These are phyloP conservation scores for Mylabris phalerata DNA, from an alignment of 1,140 invertebrate species.

Conservation along the genomic window DNA sequence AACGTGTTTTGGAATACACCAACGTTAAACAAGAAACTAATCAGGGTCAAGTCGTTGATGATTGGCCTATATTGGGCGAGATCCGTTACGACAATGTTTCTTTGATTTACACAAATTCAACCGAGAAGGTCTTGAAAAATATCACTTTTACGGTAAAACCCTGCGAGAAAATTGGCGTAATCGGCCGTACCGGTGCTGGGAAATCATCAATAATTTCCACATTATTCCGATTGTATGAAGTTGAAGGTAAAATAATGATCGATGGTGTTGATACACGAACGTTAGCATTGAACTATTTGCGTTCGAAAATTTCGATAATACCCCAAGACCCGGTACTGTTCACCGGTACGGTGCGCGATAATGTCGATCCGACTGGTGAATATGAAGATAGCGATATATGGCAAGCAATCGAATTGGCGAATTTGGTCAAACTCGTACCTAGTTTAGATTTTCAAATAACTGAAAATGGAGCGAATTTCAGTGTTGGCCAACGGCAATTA, in stretches of 20 bases:
- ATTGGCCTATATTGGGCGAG: slow-evolving; percentile 67
- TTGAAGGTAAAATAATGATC: slow-evolving; percentile 51
- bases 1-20: slow-evolving; percentile 69
- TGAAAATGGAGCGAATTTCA: slow-evolving; percentile 52
- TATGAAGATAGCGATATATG: slow-evolving; percentile 69
- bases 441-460: slow-evolving; percentile 50
- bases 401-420: slow-evolving; percentile 75
- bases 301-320: slow-evolving; percentile 75
- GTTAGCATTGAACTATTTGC: slow-evolving; percentile 62
- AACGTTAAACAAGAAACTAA: slow-evolving; percentile 62
- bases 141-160: slow-evolving; percentile 57
- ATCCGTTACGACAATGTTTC: slow-evolving; percentile 62
- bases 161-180: slow-evolving; percentile 65
- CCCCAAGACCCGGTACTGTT: slow-evolving; percentile 85
- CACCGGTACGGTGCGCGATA: slow-evolving; percentile 70
- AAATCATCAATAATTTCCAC: slow-evolving; percentile 73
- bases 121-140: slow-evolving; percentile 63
- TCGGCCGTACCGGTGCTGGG: slow-evolving; percentile 76
- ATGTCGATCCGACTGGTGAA: slow-evolving; percentile 76
- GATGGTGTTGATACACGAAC: slow-evolving; percentile 52
- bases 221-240: slow-evolving; percentile 55
- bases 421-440: slow-evolving; percentile 53
- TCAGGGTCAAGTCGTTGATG: slow-evolving; percentile 30
- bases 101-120: slow-evolving; percentile 55
- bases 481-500: slow-evolving; percentile 51